Base-by-base conservation (phyloP, 2,113 vertebrate species). In the Uropsilus gracilis region DNA sequence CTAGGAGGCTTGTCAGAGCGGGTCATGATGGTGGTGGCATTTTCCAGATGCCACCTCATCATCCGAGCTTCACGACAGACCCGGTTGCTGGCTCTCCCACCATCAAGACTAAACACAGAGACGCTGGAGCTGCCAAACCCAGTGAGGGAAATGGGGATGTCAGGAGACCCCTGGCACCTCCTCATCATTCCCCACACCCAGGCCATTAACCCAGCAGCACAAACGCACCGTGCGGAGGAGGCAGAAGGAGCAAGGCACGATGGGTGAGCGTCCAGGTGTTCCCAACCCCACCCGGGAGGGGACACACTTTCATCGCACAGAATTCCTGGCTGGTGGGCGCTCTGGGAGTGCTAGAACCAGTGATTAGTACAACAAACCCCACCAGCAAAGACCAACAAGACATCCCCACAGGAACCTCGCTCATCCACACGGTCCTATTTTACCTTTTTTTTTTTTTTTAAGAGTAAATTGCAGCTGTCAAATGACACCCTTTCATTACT, bases 401-500 rank as follows among this genome's bases (percentile, higher is more conserved):
- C 97, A 96, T 89, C 90, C 94, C 96, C 90, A 83, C 66, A 88
- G 95, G 96, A 93, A 78, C 85, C 87, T 91, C 34, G 84, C 68
- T 24, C 46, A 61, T 55, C 90, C 94, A 48, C 88, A 94, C 72
- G 39, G 30, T 75, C 94, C 95, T 94, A 91, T 96, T 97, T 97
- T 95, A 97, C 95, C 96, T 96, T 96, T 96, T 93, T 44, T 89
- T 72, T n/a, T n/a, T n/a, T 83, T 32, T 39, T 20, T 4, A 86
- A 96, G 98, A 98, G 95, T 91, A 96, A 98, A 98, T 95, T 97
- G 94, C 34, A 75, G 96, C 96, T 98, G 97, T 98, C 97, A 98
- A 96, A 94, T 83, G 13, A 96, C 93, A 98, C 96, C 97, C 97
- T 97, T 97, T 96, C 96, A 98, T 98, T 98, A 98, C 95, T 97